Evolutionary conservation across 64 coral and sea anemone genomes (phyloP).

Genomic region (Catalaphyllia jardinei): DNA sequence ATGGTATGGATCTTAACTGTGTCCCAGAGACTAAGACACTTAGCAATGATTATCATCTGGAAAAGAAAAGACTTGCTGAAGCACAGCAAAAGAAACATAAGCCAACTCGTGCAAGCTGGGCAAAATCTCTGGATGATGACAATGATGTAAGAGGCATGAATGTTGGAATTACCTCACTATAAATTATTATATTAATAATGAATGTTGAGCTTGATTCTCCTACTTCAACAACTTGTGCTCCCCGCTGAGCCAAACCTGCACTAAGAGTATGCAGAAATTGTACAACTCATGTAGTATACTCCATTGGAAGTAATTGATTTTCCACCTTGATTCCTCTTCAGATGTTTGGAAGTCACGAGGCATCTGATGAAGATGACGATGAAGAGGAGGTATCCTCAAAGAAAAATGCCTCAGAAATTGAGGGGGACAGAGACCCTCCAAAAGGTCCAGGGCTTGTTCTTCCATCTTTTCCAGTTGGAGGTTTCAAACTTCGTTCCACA

Average conservation of each 20-base stretch:
- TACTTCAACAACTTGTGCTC: no score
- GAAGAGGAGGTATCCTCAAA: conserved; percentile 32
- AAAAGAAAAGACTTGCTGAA: conserved; percentile 81
- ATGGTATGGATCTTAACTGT: conserved; percentile 48
- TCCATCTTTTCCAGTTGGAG: conserved; percentile 72
- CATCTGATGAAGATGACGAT: conserved; percentile 54
- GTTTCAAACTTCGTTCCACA: conserved; percentile 82
- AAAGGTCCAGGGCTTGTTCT: conserved; percentile 67
- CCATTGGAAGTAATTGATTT: neutral
- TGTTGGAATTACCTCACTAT: no score
- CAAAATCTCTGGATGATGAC: conserved; percentile 55
- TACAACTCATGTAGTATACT: neutral
- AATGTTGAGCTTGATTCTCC: neutral
- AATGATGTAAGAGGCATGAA: conserved; percentile 47
- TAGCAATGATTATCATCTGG: conserved; percentile 60
- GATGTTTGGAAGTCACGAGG: conserved; percentile 37
- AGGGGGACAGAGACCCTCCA: neutral
- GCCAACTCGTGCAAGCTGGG: conserved; percentile 88
- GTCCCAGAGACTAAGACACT: conserved; percentile 74
- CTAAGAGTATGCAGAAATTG: no score
- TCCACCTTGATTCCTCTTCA: neutral
- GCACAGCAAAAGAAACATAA: conserved; percentile 76
- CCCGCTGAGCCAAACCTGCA: no score
- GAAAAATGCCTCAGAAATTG: neutral
- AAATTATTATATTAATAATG: no score